Conservation (phyloP, 64 coral and sea anemone species). For the Exaiptasia diaphana region DNA sequence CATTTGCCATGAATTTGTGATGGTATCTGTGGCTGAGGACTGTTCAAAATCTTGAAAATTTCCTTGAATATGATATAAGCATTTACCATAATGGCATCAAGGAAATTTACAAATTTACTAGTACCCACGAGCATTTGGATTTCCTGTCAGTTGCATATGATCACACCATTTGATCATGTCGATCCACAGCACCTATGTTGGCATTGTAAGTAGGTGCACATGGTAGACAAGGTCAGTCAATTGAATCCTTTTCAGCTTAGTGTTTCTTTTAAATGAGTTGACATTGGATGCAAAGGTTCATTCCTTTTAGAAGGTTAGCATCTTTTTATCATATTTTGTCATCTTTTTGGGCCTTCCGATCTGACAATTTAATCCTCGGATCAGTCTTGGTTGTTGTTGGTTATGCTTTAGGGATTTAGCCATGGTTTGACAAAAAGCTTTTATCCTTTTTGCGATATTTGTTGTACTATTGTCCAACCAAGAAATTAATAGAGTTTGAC, state of each 20-base stretch:
- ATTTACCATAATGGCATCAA: constrained; percentile 37
- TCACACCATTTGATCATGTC: constrained; percentile 1
- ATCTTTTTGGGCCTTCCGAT: too few relatives aligned
- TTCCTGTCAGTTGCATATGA: constrained; percentile 14
- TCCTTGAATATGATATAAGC: constrained; percentile 41
- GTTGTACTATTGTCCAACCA: too few relatives aligned
- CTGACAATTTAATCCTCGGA: too few relatives aligned
- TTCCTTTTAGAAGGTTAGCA: constrained; percentile 18
- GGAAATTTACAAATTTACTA: constrained; percentile 30
- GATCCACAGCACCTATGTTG: constrained; percentile 27
- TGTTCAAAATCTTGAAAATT: constrained; percentile 40
- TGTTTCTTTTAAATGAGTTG: background rate
- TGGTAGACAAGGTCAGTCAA: constrained; percentile 22
- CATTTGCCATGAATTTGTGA: constrained; percentile 29
- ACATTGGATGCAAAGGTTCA: constrained; percentile 31
- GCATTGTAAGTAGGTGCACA: constrained; percentile 13
- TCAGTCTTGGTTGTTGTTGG: too few relatives aligned
- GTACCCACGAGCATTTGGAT: constrained; percentile 6
- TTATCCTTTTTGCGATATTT: too few relatives aligned
- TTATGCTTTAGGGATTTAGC: too few relatives aligned
- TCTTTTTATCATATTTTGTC: too few relatives aligned
- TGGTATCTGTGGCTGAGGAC: background rate
- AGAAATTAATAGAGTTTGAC: too few relatives aligned
- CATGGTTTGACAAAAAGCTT: too few relatives aligned
- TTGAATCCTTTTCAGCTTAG: constrained; percentile 1